Evolutionary conservation across 2,797 vertebrate genomes (phyloP), one percentile per base, ranked within the genome.

Genomic region (Characodon lateralis): DNA sequence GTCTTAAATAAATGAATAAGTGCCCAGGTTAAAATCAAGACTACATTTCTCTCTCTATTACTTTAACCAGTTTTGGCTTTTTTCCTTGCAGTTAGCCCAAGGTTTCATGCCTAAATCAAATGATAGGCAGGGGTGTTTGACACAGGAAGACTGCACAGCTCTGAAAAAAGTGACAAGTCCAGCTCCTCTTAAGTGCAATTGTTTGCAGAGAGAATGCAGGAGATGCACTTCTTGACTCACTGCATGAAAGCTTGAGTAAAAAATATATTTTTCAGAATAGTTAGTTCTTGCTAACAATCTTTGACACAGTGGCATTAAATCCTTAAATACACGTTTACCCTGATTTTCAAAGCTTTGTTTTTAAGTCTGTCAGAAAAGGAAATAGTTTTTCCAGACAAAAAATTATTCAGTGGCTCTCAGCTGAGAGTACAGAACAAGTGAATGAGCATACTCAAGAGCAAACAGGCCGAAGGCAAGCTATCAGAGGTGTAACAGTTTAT

Each of bases 401-500:
- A 83, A 73, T 74, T 69, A 85, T 77, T 78, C 81, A 75, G 74
- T 89, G 79, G 85, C 74, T 88, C 73, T 88, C 81, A 79, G 83
- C 89, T 79, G 78, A 89, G 83, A 80, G 78, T 53, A 72, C 20
- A 61, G 76, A 83, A 69, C 77, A 74, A 83, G 53, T 68, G 72
- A 79, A 80, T 81, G 83, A 90, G 88, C 68, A 82, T 78, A 80
- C 77, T 78, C 91, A 91, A 88, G 89, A 93, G 90, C 87, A 88
- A 41, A 56, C 72, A 80, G 80, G 76, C 43, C 2, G 46, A 50
- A 22, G 50, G 24, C 12, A 56, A 31, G 82, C 73, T 74, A 63
- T 24, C 26, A 39, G 20, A 24, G 26, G 4, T 24, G 31, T 75
- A 68, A 39, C 39, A 13, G 9, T 43, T 68, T 68, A 24, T 12